These are phyloP conservation scores for Drymodes brunneopygia DNA, from an alignment of 2,113 vertebrate genomes.

Conservation along the genomic window DNA sequence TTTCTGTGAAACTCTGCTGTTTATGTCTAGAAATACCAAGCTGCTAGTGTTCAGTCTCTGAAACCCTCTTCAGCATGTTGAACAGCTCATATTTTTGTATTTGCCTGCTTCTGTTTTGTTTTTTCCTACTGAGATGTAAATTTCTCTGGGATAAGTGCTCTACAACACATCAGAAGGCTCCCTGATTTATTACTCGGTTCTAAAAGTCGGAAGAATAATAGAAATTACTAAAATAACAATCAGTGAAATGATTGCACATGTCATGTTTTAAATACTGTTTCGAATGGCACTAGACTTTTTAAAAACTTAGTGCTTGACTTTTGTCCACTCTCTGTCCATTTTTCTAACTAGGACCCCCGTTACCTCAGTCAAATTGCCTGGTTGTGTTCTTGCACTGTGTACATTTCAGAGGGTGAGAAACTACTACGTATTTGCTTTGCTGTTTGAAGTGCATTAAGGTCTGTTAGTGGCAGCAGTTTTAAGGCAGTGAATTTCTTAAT, in stretches of 20 bases:
- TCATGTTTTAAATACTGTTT: not conserved
- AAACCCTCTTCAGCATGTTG: not conserved
- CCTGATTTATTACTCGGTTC: not conserved
- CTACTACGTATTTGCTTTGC: not conserved
- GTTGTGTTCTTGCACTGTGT: not conserved
- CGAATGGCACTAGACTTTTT: not conserved
- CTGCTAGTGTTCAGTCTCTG: not conserved
- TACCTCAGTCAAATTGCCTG: not conserved
- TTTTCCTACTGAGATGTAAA: not conserved
- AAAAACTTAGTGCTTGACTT: not conserved
- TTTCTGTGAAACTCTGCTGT: not conserved
- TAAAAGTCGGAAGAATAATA: not conserved
- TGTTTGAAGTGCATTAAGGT: not conserved
- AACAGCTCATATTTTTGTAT: not conserved
- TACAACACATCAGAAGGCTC: not conserved
- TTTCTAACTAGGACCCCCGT: not conserved
- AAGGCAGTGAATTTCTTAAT: not conserved
- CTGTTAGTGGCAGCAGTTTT: not conserved
- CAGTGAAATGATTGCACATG: not conserved
- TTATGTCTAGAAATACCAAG: not conserved
- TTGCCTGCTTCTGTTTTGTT: not conserved
- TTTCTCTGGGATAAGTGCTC: not conserved
- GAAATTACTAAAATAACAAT: not conserved
- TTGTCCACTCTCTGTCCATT: accelerated
- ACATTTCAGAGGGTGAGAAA: not conserved